These are phyloP conservation scores for Patella vulgata DNA, from an alignment of 1,140 invertebrate genomes.

Conservation along the genomic window DNA sequence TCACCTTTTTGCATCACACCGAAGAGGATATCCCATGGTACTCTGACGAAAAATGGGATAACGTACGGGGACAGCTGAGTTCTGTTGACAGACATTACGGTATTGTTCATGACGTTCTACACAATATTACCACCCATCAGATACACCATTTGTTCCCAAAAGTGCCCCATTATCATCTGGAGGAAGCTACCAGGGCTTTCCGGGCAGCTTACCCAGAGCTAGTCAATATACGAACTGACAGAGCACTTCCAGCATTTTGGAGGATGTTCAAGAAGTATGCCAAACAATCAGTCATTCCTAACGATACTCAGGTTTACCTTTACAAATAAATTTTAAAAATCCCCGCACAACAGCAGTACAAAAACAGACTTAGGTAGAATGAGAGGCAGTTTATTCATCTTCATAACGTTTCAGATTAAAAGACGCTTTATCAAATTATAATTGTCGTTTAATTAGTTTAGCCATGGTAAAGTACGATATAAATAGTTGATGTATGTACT, in stretches of 20 bases:
- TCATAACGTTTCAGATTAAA: no score
- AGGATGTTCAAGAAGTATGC: constrained; percentile 54
- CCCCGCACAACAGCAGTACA: no score
- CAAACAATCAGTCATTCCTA: constrained; percentile 38
- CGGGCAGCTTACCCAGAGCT: constrained; percentile 51
- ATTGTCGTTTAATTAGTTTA: no score
- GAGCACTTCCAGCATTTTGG: constrained; percentile 46
- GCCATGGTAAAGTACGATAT: no score
- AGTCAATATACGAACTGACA: constrained; percentile 33
- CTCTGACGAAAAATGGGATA: constrained; percentile 63
- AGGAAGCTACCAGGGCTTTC: constrained; percentile 62
- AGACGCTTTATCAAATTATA: no score
- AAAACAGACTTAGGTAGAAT: no score
- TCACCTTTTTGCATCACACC: constrained; percentile 68
- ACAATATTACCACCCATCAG: constrained; percentile 67
- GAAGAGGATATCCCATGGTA: constrained; percentile 67
- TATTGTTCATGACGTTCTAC: constrained; percentile 65
- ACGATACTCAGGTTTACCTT: constrained; percentile 41
- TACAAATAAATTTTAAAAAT: constrained; percentile 35
- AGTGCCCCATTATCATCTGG: constrained; percentile 67
- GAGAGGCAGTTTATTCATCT: no score
- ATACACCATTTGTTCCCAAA: constrained; percentile 68
- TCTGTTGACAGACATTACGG: constrained; percentile 67
- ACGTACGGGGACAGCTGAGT: constrained; percentile 65
- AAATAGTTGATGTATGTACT: no score